Evolutionary conservation across 1,140 invertebrate species (phyloP).

Genomic region (Drosophila melanica): DNA sequence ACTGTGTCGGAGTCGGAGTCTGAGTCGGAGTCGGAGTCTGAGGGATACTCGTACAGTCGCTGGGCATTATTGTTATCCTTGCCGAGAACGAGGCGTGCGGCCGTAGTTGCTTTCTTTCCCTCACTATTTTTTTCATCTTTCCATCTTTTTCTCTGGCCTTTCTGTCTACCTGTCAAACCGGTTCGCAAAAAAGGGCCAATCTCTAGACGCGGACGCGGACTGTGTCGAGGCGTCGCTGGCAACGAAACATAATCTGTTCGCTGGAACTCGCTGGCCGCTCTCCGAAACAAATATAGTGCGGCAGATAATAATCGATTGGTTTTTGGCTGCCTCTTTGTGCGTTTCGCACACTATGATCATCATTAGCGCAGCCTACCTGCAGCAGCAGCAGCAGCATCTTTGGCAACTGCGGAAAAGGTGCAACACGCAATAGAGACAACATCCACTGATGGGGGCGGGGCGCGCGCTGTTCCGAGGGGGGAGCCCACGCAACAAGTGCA

Average conservation of each 20-base stretch:
- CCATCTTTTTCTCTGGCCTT: not conserved
- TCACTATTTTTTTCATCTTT: constrained; percentile 5
- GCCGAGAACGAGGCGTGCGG: constrained; percentile 62
- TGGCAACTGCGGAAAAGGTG: constrained; percentile 61
- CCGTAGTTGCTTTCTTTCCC: constrained; percentile 26
- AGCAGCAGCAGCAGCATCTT: constrained; percentile 34
- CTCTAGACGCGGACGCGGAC: constrained; percentile 26
- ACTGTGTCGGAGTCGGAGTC: too few relatives aligned
- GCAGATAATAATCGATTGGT: constrained; percentile 79
- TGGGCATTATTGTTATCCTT: constrained; percentile 56
- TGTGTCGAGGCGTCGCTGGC: constrained; percentile 66
- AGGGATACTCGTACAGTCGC: constrained; percentile 60
- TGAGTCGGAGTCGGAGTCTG: not conserved
- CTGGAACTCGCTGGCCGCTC: constrained; percentile 51
- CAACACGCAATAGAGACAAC: constrained; percentile 54
- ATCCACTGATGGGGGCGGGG: constrained; percentile 55
- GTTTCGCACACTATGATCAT: constrained; percentile 76
- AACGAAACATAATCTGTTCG: constrained; percentile 76
- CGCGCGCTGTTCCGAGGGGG: constrained; percentile 31
- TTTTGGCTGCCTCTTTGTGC: constrained; percentile 72
- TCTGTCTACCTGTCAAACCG: constrained; percentile 71
- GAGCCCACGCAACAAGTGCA: constrained; percentile 62
- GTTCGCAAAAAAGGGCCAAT: constrained; percentile 67
- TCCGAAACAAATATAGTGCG: constrained; percentile 55
- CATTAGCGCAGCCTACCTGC: constrained; percentile 58